Conservation (phyloP, 2,113 vertebrate species). For the Miniopterus natalensis region DNA sequence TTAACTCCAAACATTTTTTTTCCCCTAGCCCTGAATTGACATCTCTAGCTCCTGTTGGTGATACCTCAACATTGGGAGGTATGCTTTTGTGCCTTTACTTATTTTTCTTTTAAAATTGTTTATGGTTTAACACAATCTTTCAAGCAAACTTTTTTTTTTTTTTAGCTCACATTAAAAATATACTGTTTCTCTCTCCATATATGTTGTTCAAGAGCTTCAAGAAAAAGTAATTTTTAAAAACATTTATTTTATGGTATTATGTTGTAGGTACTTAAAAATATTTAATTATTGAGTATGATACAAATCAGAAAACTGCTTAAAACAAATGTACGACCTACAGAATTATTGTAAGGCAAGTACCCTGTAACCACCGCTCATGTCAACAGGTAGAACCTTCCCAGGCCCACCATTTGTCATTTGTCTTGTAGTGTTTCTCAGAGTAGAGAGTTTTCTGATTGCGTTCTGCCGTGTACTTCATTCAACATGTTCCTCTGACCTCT, state of each 20-base stretch:
- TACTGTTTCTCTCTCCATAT: not conserved
- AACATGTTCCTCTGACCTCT: not conserved
- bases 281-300: not conserved
- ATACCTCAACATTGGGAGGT: constrained; percentile 87
- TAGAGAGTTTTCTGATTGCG: not conserved
- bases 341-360: constrained; percentile 35
- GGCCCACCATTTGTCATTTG: not conserved
- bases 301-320: not conserved
- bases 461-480: constrained; percentile 6
- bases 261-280: not conserved
- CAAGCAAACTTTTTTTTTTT: not conserved
- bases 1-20: constrained; percentile 66
- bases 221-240: constrained; percentile 34
- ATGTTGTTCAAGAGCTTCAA: not conserved
- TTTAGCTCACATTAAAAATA: constrained; percentile 31
- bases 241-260: constrained; percentile 8
- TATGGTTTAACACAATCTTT: constrained; percentile 27
- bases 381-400: not conserved
- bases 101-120: constrained; percentile 41
- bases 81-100: constrained; percentile 70
- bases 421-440: not conserved
- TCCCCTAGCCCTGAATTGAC: constrained; percentile 79
- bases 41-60: constrained; percentile 77
- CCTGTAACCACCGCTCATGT: not conserved
- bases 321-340: not conserved